A percentile compares a stretch with the other conserved stretches of the same genome.
Evolutionary conservation across 2,113 vertebrate species (phyloP).

Genomic region (Girardinichthys multiradiatus): DNA sequence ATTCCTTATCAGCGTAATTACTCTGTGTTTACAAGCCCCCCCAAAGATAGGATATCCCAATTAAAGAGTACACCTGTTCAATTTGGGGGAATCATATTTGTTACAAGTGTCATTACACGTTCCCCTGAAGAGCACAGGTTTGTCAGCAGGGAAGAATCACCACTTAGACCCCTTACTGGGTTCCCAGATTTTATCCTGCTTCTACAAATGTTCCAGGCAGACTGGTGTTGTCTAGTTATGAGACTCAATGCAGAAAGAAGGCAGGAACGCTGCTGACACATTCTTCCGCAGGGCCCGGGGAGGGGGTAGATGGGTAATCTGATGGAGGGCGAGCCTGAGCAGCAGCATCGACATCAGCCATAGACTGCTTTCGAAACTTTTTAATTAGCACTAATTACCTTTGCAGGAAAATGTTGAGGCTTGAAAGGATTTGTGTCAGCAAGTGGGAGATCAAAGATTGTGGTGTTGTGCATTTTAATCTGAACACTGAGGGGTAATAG

Average conservation of each 20-base stretch:
- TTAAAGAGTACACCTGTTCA: conserved; percentile 72
- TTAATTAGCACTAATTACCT: conserved; percentile 99
- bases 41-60: conserved; percentile 64
- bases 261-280: conserved; percentile 67
- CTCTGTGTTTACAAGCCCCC: conserved; percentile 57
- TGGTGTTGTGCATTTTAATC: conserved; percentile 93
- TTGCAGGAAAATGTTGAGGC: conserved; percentile 97
- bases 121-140: conserved; percentile 69
- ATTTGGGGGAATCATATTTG: conserved; percentile 56
- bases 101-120: conserved; percentile 66
- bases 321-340: conserved; percentile 54
- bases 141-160: conserved; percentile 55
- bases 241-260: conserved; percentile 55
- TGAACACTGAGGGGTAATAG: conserved; percentile 90
- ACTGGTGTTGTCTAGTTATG: conserved; percentile 47
- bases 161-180: conserved; percentile 70
- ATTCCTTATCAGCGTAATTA: conserved; percentile 74
- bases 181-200: conserved; percentile 54
- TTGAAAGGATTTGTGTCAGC: conserved; percentile 99
- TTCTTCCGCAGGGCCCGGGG: conserved; percentile 62
- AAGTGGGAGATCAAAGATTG: conserved; percentile 99
- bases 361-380: conserved; percentile 97
- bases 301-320: conserved; percentile 76
- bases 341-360: conserved; percentile 78
- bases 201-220: conserved; percentile 47